Base-by-base conservation (phyloP, 2,888 invertebrate species). In the Muschampia plurimacula region DNA sequence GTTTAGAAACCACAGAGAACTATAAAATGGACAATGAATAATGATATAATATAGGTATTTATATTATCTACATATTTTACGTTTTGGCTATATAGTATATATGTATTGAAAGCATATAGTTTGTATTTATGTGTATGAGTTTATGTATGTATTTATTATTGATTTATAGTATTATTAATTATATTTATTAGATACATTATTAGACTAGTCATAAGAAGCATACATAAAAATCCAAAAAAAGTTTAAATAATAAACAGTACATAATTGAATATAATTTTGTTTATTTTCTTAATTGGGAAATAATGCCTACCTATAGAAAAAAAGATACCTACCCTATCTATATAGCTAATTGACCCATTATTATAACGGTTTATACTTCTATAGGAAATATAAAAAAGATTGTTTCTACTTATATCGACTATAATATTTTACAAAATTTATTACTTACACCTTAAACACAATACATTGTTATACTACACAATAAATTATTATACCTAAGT, bases 191-290 rank as follows among this genome's bases (percentile, higher is more conserved):
- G 6, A 57, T 67, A 67, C 57, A 77, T 6, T 74, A 15, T 69
- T 88, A 89, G 84, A 82, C 74, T 88, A 88, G 83, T 82, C 73
- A 77, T 81, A 84, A 79, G 74, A 83, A 86, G 87, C 87, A 84
- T 82, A 77, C 55, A 75, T 73, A 78, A 81, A 87, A 86, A 81
- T 76, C 1, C 13, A 12, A 79, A 82, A 86, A 86, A 84, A 82
- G 10, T 78, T 77, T 77, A 69, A 74, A 72, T 76, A 70, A 74
- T 59, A 55, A 65, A 52, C 52, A 15, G 15, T 22, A 22, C 22
- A 22, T 65, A 73, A 74, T 74, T 73, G 32, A 67, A 70, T 68
- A 64, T 36, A 55, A 67, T 7, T 52, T 28, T 22, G 7, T 22
- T 22, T 41, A 22, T 57, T 57, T 57, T 12, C 36, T 55, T 55